Percentiles rank a stretch among this genome's conserved stretches.
phyloP scores from a whole-genome alignment of 2,888 invertebrate genomes.

The Gymnoscelis rufifasciata region DNA sequence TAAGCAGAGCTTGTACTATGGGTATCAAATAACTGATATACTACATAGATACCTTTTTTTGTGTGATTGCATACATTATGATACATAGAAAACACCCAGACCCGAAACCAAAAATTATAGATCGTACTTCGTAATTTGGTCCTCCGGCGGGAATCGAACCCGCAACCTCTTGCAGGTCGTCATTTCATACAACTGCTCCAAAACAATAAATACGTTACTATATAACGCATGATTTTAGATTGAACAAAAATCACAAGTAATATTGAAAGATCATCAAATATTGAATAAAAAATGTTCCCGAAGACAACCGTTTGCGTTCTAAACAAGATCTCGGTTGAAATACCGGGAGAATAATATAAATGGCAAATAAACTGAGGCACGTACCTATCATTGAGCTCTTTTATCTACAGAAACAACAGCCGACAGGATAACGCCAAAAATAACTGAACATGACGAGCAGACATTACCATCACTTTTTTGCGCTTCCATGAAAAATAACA shows the following conservation, averaged over 20 bases:
- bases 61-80: no score
- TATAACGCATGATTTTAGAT: no score
- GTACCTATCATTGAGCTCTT: not conserved
- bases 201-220: no score
- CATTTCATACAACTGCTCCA: no score
- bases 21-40: no score
- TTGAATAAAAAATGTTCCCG: slow-evolving; percentile 39
- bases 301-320: slow-evolving; percentile 7
- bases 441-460: not conserved
- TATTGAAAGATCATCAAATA: slow-evolving; percentile 54
- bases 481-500: slow-evolving; percentile 9
- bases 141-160: no score
- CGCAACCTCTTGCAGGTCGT: no score
- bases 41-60: no score
- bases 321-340: slow-evolving; percentile 7
- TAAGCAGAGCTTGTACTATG: no score
- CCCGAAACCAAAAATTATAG: no score
- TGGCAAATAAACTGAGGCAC: slow-evolving; percentile 7
- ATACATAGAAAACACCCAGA: no score
- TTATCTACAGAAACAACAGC: not conserved
- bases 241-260: not conserved
- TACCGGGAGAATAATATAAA: slow-evolving; percentile 11
- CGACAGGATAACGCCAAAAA: not conserved
- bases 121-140: no score
- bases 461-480: slow-evolving; percentile 21